These are phyloP conservation scores for Morelia viridis DNA, from an alignment of 2,797 vertebrate species.

Conservation along the genomic window DNA sequence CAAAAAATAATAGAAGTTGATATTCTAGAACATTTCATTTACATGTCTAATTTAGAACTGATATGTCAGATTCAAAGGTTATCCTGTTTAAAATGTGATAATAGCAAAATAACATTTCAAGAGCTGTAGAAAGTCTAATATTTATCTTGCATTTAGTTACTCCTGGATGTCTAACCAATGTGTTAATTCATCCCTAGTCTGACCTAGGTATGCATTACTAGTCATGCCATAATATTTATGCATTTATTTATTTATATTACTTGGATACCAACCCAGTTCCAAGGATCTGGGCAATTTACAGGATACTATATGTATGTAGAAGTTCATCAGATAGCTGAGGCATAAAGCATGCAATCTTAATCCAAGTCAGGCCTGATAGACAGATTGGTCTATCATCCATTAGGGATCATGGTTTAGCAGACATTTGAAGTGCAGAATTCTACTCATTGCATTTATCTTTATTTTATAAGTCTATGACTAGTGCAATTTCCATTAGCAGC, in stretches of 20 bases:
- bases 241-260: not conserved
- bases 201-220: not conserved
- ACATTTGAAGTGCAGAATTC: not conserved
- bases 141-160: not conserved
- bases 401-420: not conserved
- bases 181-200: not conserved
- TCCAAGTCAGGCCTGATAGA: not conserved
- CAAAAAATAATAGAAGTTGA: constrained; percentile 36
- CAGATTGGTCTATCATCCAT: not conserved
- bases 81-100: not conserved
- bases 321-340: not conserved
- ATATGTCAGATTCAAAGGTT: not conserved
- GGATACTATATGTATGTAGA: not conserved
- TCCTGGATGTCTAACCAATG: not conserved
- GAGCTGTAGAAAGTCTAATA: too few species aligned
- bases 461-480: not conserved
- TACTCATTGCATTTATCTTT: not conserved
- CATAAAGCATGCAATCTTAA: not conserved
- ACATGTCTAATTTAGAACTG: constrained; percentile 15
- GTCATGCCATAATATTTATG: not conserved
- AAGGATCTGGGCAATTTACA: not conserved
- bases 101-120: not conserved
- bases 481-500: not conserved
- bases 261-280: not conserved
- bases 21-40: constrained; percentile 21